Percentiles rank a stretch among this genome's conserved stretches.
Evolutionary conservation across 2,797 vertebrate species (phyloP).

Genomic region (Epinephelus coioides): DNA sequence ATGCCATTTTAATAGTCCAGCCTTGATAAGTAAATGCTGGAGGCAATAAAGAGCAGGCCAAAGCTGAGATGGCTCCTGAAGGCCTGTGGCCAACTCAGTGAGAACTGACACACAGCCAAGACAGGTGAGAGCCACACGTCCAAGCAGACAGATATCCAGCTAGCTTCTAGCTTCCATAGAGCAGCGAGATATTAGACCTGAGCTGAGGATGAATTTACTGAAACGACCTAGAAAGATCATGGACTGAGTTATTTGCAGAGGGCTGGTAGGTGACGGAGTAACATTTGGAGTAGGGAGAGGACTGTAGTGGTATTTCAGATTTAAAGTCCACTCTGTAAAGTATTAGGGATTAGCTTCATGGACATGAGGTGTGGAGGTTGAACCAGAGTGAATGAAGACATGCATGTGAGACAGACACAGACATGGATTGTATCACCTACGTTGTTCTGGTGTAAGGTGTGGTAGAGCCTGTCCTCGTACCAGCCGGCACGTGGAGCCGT

Average conservation of each 20-base stretch:
- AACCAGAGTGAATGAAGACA: slow-evolving; percentile 1
- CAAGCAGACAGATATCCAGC: slow-evolving; percentile 17
- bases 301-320: slow-evolving; percentile 7
- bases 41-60: slow-evolving; percentile 14
- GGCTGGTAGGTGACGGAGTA: not conserved
- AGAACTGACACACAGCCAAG: slow-evolving; percentile 17
- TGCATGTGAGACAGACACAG: not conserved
- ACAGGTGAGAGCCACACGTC: slow-evolving; percentile 35
- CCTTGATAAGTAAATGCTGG: slow-evolving; percentile 51
- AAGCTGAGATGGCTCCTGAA: not conserved
- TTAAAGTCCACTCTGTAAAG: not conserved
- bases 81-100: not conserved
- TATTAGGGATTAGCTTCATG: not conserved
- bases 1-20: slow-evolving; percentile 55
- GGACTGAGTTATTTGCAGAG: not conserved
- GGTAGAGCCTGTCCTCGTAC: slow-evolving; percentile 91
- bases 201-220: not conserved
- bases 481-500: slow-evolving; percentile 91
- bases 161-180: slow-evolving; percentile 2
- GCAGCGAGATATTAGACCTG: not conserved
- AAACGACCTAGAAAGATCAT: slow-evolving; percentile 1
- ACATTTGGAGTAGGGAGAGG: not conserved
- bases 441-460: slow-evolving; percentile 90
- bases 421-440: slow-evolving; percentile 75
- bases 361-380: not conserved